Percentiles rank a stretch among this genome's conserved stretches.
Evolutionary conservation across 2,797 vertebrate genomes (phyloP).

Genomic region (Nyctalus aviator): DNA sequence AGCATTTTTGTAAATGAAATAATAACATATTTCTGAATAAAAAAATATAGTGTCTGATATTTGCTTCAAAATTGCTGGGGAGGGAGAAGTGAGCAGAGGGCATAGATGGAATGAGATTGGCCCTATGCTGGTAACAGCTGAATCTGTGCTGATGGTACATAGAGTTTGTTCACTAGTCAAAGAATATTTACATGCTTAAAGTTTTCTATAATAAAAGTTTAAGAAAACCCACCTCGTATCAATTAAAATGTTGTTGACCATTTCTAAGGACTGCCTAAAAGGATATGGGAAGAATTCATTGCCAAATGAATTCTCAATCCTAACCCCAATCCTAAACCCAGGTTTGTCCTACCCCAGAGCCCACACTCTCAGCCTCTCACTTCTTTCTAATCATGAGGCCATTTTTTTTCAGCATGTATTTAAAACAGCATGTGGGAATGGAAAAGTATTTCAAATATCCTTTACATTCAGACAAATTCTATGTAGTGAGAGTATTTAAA

Average conservation of each 20-base stretch:
- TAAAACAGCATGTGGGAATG: background rate
- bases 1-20: background rate
- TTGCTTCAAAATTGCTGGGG: constrained; percentile 34
- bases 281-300: background rate
- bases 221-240: constrained; percentile 9
- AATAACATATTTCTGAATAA: constrained; percentile 16
- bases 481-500: constrained; percentile 15
- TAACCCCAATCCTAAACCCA: background rate
- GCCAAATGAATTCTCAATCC: background rate
- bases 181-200: background rate
- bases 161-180: background rate
- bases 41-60: constrained; percentile 14
- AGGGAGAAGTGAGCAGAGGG: background rate
- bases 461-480: constrained; percentile 38
- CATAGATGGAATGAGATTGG: background rate
- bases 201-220: background rate
- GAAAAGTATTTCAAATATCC: background rate
- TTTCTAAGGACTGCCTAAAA: constrained; percentile 8
- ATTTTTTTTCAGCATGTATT: background rate
- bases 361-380: background rate
- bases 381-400: background rate
- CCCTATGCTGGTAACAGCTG: background rate
- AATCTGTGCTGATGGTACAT: background rate
- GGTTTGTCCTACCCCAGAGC: background rate
- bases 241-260: background rate